A percentile compares a stretch with the other conserved stretches of the same genome.
These are phyloP conservation scores for Trachops cirrhosus DNA, from an alignment of 2,797 vertebrate genomes.

Conservation along the genomic window DNA sequence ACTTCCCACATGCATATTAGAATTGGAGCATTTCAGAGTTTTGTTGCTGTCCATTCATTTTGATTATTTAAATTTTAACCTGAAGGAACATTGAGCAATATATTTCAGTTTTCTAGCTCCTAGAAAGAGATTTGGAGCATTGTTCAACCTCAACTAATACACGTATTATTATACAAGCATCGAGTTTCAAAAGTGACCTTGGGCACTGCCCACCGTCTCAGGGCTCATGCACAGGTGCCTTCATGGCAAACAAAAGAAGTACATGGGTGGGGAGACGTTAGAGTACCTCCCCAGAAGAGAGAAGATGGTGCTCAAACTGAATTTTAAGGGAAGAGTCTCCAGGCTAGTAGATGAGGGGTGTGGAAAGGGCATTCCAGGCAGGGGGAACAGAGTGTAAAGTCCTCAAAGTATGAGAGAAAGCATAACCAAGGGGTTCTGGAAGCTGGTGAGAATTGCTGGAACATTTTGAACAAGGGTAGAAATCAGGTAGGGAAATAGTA, in stretches of 20 bases:
- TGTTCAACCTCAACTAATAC: neutral
- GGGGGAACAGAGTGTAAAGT: neutral
- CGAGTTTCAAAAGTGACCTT: neutral
- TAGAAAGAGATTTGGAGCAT: neutral
- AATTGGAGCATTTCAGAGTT: neutral
- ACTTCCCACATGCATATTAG: neutral
- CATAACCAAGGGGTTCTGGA: neutral
- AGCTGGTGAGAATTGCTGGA: neutral
- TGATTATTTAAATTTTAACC: neutral
- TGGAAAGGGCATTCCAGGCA: neutral
- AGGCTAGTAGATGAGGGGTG: neutral
- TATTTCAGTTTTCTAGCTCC: neutral
- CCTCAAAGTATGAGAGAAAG: neutral
- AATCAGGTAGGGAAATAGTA: neutral
- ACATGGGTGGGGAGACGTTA: neutral
- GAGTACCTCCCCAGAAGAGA: neutral
- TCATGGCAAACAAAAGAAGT: neutral
- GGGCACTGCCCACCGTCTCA: neutral
- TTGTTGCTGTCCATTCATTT: neutral
- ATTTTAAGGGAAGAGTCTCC: neutral
- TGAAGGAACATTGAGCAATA: neutral
- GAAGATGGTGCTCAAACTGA: neutral
- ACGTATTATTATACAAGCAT: neutral
- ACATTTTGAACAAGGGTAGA: neutral
- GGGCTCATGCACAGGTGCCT: neutral